Conservation (phyloP, 2,797 vertebrate genomes). For the Heliangelus exortis region DNA sequence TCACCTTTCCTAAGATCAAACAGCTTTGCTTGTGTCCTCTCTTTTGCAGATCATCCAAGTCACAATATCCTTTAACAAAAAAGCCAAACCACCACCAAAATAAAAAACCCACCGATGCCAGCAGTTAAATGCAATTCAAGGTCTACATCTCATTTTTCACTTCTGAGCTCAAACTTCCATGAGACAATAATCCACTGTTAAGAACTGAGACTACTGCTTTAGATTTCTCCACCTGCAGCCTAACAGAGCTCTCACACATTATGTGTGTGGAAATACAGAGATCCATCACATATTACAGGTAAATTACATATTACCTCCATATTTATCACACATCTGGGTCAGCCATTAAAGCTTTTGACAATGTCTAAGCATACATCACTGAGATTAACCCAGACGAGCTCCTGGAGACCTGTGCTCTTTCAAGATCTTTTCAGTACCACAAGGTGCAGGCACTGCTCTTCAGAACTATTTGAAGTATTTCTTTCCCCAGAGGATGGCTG, state of each 20-base stretch:
- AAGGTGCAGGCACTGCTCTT: not conserved
- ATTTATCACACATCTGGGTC: not conserved
- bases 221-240: not conserved
- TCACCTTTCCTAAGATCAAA: not conserved
- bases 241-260: not conserved
- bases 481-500: not conserved
- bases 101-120: not conserved
- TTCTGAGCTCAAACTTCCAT: not conserved
- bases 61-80: not conserved
- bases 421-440: fast-evolving
- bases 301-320: not conserved
- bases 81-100: not conserved
- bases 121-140: not conserved
- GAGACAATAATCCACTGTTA: not conserved
- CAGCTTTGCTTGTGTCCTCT: not conserved
- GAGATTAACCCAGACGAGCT: not conserved
- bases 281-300: too few relatives aligned
- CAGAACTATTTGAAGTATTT: not conserved
- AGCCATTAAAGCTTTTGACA: not conserved
- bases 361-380: not conserved
- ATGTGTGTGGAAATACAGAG: not conserved
- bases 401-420: not conserved
- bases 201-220: not conserved
- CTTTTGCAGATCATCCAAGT: not conserved
- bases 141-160: not conserved